Percentiles rank a stretch among this genome's conserved stretches.
These are phyloP conservation scores for Chlorops oryzae DNA, from an alignment of 1,140 invertebrate species.

Conservation along the genomic window DNA sequence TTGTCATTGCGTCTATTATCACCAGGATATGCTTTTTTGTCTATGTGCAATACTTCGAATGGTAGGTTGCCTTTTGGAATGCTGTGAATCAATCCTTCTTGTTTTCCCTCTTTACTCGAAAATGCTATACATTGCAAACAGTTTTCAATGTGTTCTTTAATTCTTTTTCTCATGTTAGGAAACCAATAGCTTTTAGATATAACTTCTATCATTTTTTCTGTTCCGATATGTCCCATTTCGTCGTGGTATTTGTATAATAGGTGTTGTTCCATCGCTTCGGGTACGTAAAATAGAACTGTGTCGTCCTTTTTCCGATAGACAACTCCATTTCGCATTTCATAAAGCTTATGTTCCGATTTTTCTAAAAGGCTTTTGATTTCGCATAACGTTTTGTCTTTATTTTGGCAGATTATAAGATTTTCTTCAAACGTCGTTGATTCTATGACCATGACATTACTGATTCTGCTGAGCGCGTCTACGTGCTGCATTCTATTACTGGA, in stretches of 20 bases:
- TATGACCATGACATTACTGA: constrained; percentile 4
- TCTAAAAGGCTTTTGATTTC: constrained; percentile 8
- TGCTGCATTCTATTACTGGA: constrained; percentile 33
- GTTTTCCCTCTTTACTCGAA: constrained; percentile 24
- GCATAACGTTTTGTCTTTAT: constrained; percentile 7
- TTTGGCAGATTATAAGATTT: constrained; percentile 13
- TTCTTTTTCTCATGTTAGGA: constrained; percentile 27
- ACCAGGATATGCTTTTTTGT: constrained; percentile 49
- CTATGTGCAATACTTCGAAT: constrained; percentile 26
- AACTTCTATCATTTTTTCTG: constrained; percentile 23
- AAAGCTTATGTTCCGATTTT: constrained; percentile 11
- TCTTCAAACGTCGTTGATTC: constrained; percentile 10
- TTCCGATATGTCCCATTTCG: constrained; percentile 29
- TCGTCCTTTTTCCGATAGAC: constrained; percentile 8
- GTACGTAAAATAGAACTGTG: constrained; percentile 26
- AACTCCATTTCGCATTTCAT: constrained; percentile 12
- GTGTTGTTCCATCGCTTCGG: constrained; percentile 21
- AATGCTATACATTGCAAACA: constrained; percentile 30
- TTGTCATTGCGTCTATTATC: constrained; percentile 39
- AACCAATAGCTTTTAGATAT: constrained; percentile 29
- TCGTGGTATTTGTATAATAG: constrained; percentile 24
- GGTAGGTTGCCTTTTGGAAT: constrained; percentile 27
- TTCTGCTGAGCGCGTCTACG: constrained; percentile 26
- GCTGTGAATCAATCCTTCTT: constrained; percentile 27
- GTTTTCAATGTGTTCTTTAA: constrained; percentile 21